Conservation (phyloP, 2,797 vertebrate species). For the Centropyge bicolor region DNA sequence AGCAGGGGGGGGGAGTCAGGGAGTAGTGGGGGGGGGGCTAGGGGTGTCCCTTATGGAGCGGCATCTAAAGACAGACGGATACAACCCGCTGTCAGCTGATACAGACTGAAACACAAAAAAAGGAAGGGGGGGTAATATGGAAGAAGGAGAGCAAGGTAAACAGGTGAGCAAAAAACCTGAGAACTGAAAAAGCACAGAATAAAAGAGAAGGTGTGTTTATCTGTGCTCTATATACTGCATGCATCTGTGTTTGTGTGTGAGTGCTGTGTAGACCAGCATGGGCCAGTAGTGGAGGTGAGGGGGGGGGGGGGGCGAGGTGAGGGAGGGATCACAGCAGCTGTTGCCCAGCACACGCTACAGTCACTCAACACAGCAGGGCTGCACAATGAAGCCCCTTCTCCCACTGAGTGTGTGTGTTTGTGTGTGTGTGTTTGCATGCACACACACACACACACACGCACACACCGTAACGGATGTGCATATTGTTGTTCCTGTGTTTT, state of each 20-base stretch:
- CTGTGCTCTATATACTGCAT: constrained; percentile 7
- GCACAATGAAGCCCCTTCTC: constrained; percentile 85
- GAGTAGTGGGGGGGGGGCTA: constrained; percentile 23
- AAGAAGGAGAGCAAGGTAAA: constrained; percentile 13
- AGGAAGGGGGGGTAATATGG: background rate
- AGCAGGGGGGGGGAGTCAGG: constrained; percentile 42
- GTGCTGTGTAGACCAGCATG: constrained; percentile 62
- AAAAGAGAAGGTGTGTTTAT: background rate
- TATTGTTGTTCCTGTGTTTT: constrained; percentile 61
- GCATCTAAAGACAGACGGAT: constrained; percentile 56
- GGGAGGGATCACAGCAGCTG: constrained; percentile 81
- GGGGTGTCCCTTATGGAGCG: constrained; percentile 54
- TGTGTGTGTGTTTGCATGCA: constrained; percentile 20
- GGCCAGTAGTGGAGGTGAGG: constrained; percentile 65
- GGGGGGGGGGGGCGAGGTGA: constrained; percentile 10
- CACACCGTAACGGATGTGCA: constrained; percentile 65
- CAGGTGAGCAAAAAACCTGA: constrained; percentile 30
- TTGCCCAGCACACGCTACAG: constrained; percentile 86
- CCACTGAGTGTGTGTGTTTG: constrained; percentile 60
- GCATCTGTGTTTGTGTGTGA: constrained; percentile 8
- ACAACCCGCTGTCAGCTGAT: constrained; percentile 62
- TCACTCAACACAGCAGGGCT: constrained; percentile 86
- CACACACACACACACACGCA: constrained; percentile 41
- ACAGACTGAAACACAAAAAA: constrained; percentile 35
- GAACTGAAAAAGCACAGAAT: constrained; percentile 25